A percentile compares a stretch with the other conserved stretches of the same genome.
Conservation (phyloP, 2,797 vertebrate genomes). For the Tamandua tetradactyla region DNA sequence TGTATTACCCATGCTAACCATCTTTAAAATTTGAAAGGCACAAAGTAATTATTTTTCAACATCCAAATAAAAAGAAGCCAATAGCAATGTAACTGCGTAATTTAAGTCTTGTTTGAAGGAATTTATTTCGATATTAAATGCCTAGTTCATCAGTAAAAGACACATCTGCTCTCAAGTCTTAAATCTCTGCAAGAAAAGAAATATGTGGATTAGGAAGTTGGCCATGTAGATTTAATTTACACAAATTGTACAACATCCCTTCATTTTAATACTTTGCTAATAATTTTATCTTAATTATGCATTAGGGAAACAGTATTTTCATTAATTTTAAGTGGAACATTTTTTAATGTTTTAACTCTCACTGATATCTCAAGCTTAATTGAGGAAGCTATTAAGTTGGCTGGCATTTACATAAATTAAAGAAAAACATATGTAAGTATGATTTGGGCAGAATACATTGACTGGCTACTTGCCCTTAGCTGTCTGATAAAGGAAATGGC, state of each 20-base stretch:
- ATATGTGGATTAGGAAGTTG: background rate
- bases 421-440: background rate
- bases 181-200: background rate
- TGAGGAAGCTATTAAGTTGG: background rate
- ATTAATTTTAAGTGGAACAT: background rate
- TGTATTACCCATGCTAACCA: background rate
- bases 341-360: background rate
- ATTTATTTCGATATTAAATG: background rate
- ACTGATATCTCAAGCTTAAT: background rate
- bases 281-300: background rate
- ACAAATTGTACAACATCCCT: background rate
- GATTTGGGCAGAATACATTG: background rate
- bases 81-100: background rate
- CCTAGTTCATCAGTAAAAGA: background rate
- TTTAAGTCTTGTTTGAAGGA: background rate
- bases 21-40: conserved; percentile 29
- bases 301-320: background rate
- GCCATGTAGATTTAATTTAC: background rate
- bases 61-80: conserved; percentile 30
- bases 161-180: background rate
- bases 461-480: background rate
- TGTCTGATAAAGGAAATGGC: background rate
- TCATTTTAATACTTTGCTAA: background rate
- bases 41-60: background rate
- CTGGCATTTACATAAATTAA: background rate